Evolutionary conservation across 2,888 invertebrate genomes (phyloP), one percentile per base, ranked within the genome.

Genomic region (Apodemia mormo): DNA sequence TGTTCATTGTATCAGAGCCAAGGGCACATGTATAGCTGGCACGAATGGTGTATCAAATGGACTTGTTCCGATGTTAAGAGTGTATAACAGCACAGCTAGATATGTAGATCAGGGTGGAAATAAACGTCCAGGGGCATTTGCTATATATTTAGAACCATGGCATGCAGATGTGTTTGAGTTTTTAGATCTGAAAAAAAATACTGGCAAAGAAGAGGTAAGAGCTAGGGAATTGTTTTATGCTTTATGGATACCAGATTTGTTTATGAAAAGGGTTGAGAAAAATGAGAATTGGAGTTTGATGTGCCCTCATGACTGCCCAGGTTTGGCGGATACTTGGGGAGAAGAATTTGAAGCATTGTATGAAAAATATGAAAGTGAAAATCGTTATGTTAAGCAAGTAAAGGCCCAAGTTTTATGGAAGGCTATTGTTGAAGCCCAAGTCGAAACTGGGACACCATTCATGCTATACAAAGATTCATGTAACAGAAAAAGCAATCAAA

Each of bases 91-190:
- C 82, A 98, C 98, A 3, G 99, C 99, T 0, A 94, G 98, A 72
- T 99, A 99, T 90, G 99, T 99, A 0, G 99, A 99, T 86, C 99
- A 99, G 92, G 99, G 99, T 33, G 99, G 99, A 66, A 99, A 99
- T 83, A 99, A 99, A 94, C 94, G 99, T 74, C 99, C 99, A 2
- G 99, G 99, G 33, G 99, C 99, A 3, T 99, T 99, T 92, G 99
- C 99, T 22, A 96, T 99, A 73, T 99, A 99, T 83, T 89, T 99
- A 68, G 99, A 99, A 88, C 99, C 99, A 0, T 99, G 99, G 99
- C 99, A 99, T 91, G 96, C 98, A 0, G 99, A 99, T 86, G 94
- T 99, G 72, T 98, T 99, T 85, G 98, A 98, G 72, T 99, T 99
- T 89, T 91, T 99, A 68, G 97, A 99, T 84, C 92, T 99, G 67